Conservation (phyloP, 2,113 vertebrate genomes). For the Passer domesticus region DNA sequence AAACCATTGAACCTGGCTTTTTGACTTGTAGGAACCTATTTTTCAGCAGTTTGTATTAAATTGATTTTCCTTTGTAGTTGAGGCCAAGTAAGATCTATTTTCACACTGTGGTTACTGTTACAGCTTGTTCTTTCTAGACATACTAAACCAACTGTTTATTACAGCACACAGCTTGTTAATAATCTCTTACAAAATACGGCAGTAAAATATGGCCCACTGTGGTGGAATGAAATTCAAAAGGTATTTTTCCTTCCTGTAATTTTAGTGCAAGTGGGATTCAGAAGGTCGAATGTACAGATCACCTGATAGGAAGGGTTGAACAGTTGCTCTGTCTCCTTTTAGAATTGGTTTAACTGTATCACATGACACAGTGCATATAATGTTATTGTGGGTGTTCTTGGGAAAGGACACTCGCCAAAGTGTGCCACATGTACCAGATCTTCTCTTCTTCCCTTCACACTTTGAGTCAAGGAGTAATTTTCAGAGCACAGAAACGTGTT, state of each 20-base stretch:
- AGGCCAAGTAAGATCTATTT: neutral
- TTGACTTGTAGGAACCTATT: neutral
- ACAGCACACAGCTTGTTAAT: neutral
- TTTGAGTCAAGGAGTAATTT: neutral
- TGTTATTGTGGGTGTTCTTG: neutral
- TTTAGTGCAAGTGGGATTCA: neutral
- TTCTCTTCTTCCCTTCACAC: neutral
- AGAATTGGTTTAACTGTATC: neutral
- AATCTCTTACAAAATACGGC: neutral
- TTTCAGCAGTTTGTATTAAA: neutral
- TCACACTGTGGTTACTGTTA: neutral
- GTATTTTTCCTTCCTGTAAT: neutral
- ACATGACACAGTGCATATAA: fast-evolving
- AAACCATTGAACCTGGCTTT: neutral
- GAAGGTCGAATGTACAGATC: neutral
- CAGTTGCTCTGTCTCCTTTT: neutral
- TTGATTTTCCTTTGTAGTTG: neutral
- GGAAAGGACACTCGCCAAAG: neutral
- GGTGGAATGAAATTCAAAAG: neutral
- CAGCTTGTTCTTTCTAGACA: neutral
- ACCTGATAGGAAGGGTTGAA: neutral
- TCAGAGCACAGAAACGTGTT: neutral
- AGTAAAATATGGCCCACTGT: neutral
- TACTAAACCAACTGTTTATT: neutral
- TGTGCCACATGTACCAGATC: neutral